Evolutionary conservation across 1,140 invertebrate species (phyloP), one percentile per base, ranked within the genome.

Genomic region (Phthorimaea operculella): DNA sequence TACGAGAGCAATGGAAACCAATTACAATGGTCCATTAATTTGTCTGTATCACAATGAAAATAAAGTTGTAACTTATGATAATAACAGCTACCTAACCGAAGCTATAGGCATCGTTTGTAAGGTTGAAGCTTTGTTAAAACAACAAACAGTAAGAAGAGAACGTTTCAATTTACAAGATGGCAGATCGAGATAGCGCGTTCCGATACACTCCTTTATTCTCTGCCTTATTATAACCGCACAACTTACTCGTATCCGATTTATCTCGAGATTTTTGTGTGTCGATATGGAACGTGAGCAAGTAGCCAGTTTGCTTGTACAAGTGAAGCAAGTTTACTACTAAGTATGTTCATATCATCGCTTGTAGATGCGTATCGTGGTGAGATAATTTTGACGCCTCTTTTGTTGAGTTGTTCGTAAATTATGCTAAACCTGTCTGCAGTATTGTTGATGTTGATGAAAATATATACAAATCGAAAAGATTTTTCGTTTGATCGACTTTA

Each of bases 91-190:
- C n/a, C 21, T 6, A 28, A 28, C 21, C 21, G 6, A n/a, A 28
- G 6, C 21, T 28, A 28, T 28, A 28, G 2, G 2, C 21, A 28
- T 28, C 21, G 6, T 4, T 28, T 28, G 21, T 28, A 28, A 28
- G 21, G 21, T 28, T 28, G 21, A 28, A 28, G 21, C 21, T 28
- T 28, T 28, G 21, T 28, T 28, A 28, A 28, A 64, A 55, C 63
- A 63, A 72, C 68, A 76, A 62, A 57, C 47, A 57, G 65, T 70
- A 70, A 72, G 69, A 72, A 68, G 70, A 64, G 72, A 79, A 77
- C 71, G 73, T 79, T 83, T 83, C 78, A 83, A 77, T 83, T 81
- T 76, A 79, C 74, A 78, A 79, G 80, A 83, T 83, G 63, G 53
- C 58, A 63, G 66, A 58, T 57, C 51, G 48, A 70, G 80, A 83